A percentile compares a stretch with the other conserved stretches of the same genome.
phyloP scores from a whole-genome alignment of 2,113 vertebrate species.

The Nipponia nippon region DNA sequence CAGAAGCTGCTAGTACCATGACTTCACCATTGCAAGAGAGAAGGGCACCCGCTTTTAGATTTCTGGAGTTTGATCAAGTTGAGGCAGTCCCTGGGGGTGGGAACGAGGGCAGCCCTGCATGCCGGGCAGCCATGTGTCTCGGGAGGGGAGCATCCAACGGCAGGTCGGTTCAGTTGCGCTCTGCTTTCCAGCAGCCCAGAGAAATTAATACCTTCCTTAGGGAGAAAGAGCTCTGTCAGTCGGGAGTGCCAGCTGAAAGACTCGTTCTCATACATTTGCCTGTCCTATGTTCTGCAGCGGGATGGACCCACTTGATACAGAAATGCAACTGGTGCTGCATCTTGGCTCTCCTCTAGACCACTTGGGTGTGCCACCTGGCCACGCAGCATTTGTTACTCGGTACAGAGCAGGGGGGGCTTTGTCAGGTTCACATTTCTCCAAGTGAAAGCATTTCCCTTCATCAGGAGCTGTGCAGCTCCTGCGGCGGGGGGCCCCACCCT shows the following conservation, averaged over 20 bases:
- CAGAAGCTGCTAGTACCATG: neutral
- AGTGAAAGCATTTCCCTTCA: neutral
- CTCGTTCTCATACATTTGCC: accelerated
- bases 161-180: neutral
- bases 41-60: neutral
- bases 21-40: neutral
- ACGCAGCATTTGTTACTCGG: accelerated
- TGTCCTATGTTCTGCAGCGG: neutral
- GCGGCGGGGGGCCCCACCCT: accelerated
- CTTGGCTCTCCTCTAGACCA: neutral
- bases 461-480: neutral
- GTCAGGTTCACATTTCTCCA: neutral
- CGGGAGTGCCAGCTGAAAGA: neutral
- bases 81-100: neutral
- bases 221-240: neutral
- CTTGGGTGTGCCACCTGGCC: neutral
- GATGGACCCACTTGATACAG: neutral
- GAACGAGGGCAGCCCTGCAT: neutral
- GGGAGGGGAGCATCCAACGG: neutral
- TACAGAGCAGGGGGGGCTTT: neutral
- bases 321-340: neutral
- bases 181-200: neutral
- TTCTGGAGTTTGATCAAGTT: neutral
- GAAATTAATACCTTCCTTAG: neutral
- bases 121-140: neutral